These are phyloP conservation scores for Carassius auratus DNA, from an alignment of 2,113 vertebrate species.

Conservation along the genomic window DNA sequence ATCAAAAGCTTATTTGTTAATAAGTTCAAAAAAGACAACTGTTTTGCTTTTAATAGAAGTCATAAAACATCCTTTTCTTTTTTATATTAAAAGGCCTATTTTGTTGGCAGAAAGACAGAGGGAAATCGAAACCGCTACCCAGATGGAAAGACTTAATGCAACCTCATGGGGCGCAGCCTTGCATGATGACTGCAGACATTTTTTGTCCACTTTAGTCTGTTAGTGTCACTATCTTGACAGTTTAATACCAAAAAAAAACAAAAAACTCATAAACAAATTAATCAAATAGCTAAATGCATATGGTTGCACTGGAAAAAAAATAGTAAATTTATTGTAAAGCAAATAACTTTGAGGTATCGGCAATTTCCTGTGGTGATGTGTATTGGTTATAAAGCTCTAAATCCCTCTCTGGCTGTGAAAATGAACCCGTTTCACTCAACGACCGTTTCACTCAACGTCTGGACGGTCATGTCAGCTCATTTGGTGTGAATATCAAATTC, in stretches of 20 bases:
- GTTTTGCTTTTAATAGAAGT: conserved; percentile 16
- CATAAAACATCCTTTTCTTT: conserved; percentile 19
- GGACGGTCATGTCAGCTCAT: neutral
- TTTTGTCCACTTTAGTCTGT: conserved; percentile 13
- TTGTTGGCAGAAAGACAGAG: neutral
- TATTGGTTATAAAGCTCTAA: neutral
- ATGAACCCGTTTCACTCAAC: neutral
- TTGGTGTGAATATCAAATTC: neutral
- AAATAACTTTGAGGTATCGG: neutral
- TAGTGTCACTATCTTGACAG: conserved; percentile 8
- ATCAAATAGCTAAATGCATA: neutral
- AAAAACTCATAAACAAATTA: neutral
- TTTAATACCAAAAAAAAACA: neutral
- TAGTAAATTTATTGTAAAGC: neutral
- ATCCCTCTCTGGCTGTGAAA: neutral
- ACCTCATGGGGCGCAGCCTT: neutral
- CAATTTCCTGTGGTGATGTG: neutral
- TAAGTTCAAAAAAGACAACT: neutral
- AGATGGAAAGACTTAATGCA: conserved; percentile 1
- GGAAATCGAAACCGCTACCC: neutral
- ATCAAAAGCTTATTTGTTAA: conserved; percentile 26
- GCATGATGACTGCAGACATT: neutral
- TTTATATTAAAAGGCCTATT: conserved; percentile 15
- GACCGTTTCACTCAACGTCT: neutral
- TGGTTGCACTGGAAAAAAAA: neutral